These are phyloP conservation scores for Drosophila greeni DNA, from an alignment of 2,888 invertebrate species.

Conservation along the genomic window DNA sequence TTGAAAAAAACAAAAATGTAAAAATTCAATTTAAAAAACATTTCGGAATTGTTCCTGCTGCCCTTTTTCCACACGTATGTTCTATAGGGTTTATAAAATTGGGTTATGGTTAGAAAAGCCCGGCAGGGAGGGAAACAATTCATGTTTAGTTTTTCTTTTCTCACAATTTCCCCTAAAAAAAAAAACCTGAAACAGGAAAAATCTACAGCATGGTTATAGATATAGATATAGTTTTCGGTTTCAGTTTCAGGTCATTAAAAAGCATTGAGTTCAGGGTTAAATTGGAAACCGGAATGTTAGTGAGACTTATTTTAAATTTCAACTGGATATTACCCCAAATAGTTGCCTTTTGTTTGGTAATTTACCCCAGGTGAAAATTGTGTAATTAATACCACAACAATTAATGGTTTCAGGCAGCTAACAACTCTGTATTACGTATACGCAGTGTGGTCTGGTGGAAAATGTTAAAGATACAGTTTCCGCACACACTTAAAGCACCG, in stretches of 20 bases:
- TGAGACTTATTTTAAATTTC: conserved; percentile 1
- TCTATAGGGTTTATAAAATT: conserved; percentile 46
- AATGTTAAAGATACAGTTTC: neutral
- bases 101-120: conserved; percentile 32
- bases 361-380: conserved; percentile 27
- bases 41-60: conserved; percentile 2
- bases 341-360: neutral
- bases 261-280: neutral
- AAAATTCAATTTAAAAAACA: conserved; percentile 66
- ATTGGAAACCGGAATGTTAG: neutral
- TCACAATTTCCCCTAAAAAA: neutral
- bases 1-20: conserved; percentile 49
- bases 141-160: conserved; percentile 12
- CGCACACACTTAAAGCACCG: neutral
- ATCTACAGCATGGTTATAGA: neutral
- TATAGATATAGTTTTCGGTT: conserved; percentile 2
- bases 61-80: neutral
- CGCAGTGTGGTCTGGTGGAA: conserved; percentile 2
- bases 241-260: neutral
- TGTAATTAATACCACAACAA: conserved; percentile 62
- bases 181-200: conserved; percentile 1
- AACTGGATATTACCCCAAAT: neutral
- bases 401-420: conserved; percentile 35
- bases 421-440: conserved; percentile 8
- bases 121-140: conserved; percentile 28